Conservation (phyloP, 2,797 vertebrate species). For the Melanotaenia pygmaea region DNA sequence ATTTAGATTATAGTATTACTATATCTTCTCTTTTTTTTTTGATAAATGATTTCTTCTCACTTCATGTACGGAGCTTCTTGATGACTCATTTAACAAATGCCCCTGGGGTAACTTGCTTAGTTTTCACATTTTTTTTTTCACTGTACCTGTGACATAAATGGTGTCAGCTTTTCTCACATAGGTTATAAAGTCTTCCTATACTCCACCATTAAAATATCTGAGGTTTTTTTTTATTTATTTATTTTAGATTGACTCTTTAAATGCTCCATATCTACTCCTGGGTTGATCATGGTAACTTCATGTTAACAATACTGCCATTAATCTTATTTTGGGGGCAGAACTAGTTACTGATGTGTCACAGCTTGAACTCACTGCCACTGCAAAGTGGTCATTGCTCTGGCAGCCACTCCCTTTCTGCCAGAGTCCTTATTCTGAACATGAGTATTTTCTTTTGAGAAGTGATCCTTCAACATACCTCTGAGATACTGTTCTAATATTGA, state of each 20-base stretch:
- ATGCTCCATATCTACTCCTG: not conserved
- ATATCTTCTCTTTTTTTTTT: not conserved
- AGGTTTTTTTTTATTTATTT: constrained; percentile 19
- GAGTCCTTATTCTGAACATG: constrained; percentile 41
- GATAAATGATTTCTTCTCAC: constrained; percentile 8
- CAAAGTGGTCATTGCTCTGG: constrained; percentile 59
- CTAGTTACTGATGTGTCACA: constrained; percentile 45
- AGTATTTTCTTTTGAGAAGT: constrained; percentile 37
- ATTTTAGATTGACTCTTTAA: constrained; percentile 3
- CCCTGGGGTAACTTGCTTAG: constrained; percentile 13
- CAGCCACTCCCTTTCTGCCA: constrained; percentile 72
- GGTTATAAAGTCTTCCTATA: constrained; percentile 3
- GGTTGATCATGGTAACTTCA: constrained; percentile 2
- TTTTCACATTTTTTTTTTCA: constrained; percentile 8
- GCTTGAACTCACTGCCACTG: constrained; percentile 53
- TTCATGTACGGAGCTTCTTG: constrained; percentile 20
- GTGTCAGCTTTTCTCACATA: constrained; percentile 7
- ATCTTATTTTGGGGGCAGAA: constrained; percentile 35
- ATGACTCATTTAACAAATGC: constrained; percentile 40
- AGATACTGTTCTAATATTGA: constrained; percentile 33
- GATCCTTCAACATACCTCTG: constrained; percentile 17
- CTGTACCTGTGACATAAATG: constrained; percentile 30
- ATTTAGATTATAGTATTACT: not conserved
- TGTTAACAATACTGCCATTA: constrained; percentile 6
- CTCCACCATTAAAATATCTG: constrained; percentile 18